Percentiles rank a stretch among this genome's conserved stretches.
Conservation (phyloP, 2,113 vertebrate species). For the Neotragus moschatus region DNA sequence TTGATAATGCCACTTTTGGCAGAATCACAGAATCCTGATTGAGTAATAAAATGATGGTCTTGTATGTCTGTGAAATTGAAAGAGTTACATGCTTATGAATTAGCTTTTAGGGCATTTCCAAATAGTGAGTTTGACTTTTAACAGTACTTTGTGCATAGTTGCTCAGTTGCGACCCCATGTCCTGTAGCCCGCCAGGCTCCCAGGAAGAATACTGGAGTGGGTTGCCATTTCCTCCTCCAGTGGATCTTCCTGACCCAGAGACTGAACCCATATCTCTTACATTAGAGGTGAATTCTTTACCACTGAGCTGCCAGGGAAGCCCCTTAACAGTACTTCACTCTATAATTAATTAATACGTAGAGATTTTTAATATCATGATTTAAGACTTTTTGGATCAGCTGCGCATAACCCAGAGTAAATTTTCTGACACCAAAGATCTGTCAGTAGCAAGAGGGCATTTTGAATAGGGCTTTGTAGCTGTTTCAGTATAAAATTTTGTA, state of each 20-base stretch:
- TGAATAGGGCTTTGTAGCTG: constrained; percentile 63
- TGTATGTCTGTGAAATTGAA: not conserved
- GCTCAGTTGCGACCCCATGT: not conserved
- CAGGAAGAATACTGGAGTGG: not conserved
- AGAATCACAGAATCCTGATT: not conserved
- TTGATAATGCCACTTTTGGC: not conserved
- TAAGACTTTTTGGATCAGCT: not conserved
- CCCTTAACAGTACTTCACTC: not conserved
- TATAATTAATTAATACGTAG: not conserved
- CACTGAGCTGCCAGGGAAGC: not conserved
- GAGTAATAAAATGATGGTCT: not conserved
- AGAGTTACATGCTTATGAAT: not conserved
- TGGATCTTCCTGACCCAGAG: not conserved
- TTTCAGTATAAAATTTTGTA: constrained; percentile 67
- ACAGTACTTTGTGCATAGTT: not conserved
- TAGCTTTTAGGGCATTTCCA: not conserved
- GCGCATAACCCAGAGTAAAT: not conserved
- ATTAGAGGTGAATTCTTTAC: not conserved
- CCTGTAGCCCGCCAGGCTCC: not conserved
- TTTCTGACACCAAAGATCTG: constrained; percentile 24
- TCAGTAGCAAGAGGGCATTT: constrained; percentile 14
- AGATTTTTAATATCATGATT: not conserved
- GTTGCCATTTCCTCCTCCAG: not conserved
- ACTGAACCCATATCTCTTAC: not conserved
- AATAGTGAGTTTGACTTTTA: not conserved